A percentile compares a stretch with the other conserved stretches of the same genome.
These are phyloP conservation scores for Steatornis caripensis DNA, from an alignment of 2,113 vertebrate genomes.

Conservation along the genomic window DNA sequence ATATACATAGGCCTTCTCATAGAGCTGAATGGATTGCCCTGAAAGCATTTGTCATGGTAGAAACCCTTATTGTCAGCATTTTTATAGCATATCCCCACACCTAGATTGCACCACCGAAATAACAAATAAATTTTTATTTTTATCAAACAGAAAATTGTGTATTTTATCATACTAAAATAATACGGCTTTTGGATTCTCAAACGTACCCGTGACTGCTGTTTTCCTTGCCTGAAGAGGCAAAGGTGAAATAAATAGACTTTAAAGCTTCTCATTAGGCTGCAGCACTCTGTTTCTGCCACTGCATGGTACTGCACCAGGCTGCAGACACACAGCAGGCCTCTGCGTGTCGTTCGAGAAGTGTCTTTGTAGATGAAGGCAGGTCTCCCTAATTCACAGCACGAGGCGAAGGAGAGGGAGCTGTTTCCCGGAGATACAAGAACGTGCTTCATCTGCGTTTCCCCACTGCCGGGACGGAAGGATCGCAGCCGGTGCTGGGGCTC, in stretches of 20 bases:
- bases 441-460: background rate
- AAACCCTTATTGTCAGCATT: background rate
- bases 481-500: accelerated
- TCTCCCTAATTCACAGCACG: background rate
- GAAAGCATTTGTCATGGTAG: background rate
- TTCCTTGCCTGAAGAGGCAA: background rate
- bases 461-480: accelerated
- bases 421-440: accelerated
- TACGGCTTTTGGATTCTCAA: background rate
- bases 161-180: background rate
- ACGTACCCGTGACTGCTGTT: background rate
- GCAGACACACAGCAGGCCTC: background rate
- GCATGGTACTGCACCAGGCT: background rate
- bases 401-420: background rate
- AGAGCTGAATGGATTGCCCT: background rate
- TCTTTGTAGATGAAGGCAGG: accelerated
- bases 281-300: background rate
- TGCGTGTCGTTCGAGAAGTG: accelerated
- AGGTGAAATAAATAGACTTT: background rate
- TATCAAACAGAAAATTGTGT: background rate
- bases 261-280: background rate
- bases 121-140: background rate
- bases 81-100: accelerated
- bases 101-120: background rate
- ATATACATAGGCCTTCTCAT: background rate